phyloP scores from a whole-genome alignment of 2,797 vertebrate species.

The Tadarida brasiliensis region DNA sequence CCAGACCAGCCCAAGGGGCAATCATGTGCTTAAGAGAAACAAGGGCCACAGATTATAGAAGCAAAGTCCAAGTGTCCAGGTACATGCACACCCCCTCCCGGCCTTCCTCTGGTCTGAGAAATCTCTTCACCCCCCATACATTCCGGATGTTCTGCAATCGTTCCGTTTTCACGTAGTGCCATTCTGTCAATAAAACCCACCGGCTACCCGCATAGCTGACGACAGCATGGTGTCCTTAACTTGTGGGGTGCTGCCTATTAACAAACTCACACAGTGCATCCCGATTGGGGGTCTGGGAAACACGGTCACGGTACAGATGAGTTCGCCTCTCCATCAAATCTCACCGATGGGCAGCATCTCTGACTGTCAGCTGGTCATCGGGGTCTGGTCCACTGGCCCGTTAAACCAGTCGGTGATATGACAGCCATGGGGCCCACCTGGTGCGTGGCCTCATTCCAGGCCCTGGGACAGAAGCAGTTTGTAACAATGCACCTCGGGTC shows the following conservation, averaged over 20 bases:
- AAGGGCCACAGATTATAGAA: not conserved
- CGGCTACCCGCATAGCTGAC: not conserved
- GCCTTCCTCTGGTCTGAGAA: not conserved
- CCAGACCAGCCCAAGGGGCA: not conserved
- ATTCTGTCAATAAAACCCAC: not conserved
- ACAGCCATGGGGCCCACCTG: not conserved
- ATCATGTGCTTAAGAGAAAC: not conserved
- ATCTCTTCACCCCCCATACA: not conserved
- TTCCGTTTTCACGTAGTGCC: accelerated
- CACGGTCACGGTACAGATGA: accelerated
- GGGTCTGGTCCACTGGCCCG: not conserved
- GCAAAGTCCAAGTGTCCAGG: not conserved
- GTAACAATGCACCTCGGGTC: not conserved
- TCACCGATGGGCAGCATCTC: not conserved
- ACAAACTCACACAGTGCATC: not conserved
- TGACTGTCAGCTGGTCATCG: not conserved
- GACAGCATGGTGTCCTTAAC: not conserved
- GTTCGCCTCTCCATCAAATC: not conserved
- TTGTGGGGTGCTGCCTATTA: accelerated
- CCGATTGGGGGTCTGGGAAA: too few relatives aligned
- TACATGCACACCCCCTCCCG: not conserved
- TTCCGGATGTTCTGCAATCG: not conserved
- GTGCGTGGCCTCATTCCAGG: not conserved
- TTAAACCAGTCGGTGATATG: not conserved
- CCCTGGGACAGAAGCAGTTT: not conserved